Conservation (phyloP, 2,797 vertebrate species). For the Diplodus puntazzo region DNA sequence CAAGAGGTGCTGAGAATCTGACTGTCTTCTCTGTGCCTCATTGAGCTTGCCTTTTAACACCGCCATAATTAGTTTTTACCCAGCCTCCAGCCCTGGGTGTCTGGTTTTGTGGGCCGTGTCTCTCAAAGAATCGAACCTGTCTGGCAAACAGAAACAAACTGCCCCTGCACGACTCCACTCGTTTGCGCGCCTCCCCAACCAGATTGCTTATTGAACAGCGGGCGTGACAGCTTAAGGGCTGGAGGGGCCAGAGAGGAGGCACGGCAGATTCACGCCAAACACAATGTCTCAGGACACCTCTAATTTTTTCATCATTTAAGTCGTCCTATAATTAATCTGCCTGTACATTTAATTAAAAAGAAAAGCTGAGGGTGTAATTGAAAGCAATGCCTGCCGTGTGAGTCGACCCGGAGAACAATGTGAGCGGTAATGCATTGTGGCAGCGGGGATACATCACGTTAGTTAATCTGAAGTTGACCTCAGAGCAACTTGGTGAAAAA, state of each 20-base stretch:
- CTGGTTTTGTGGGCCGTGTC: slow-evolving; percentile 78
- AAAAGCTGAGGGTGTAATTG: slow-evolving; percentile 86
- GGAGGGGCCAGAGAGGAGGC: slow-evolving; percentile 39
- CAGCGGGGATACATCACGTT: slow-evolving; percentile 81
- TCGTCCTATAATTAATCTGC: slow-evolving; percentile 84
- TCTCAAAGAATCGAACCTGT: slow-evolving; percentile 82
- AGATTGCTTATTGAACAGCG: slow-evolving; percentile 84
- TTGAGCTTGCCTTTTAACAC: slow-evolving; percentile 82
- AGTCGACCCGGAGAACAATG: slow-evolving; percentile 76
- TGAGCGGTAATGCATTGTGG: slow-evolving; percentile 78
- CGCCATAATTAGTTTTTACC: slow-evolving; percentile 85
- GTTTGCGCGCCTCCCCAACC: slow-evolving; percentile 66
- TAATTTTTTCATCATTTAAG: slow-evolving; percentile 80
- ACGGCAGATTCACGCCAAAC: slow-evolving; percentile 63
- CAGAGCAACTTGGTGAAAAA: slow-evolving; percentile 56
- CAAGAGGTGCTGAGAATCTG: slow-evolving; percentile 72
- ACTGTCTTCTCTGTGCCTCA: slow-evolving; percentile 73
- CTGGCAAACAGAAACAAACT: slow-evolving; percentile 83
- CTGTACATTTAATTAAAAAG: slow-evolving; percentile 87
- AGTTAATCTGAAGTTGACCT: slow-evolving; percentile 85
- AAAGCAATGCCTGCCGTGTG: slow-evolving; percentile 80
- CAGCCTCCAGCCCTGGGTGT: slow-evolving; percentile 75
- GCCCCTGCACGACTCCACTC: slow-evolving; percentile 66
- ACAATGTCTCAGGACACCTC: slow-evolving; percentile 76
- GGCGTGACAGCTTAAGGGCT: slow-evolving; percentile 69